A percentile compares a stretch with the other conserved stretches of the same genome.
phyloP scores from a whole-genome alignment of 1,140 invertebrate genomes.

The Sarcophaga peregrina region DNA sequence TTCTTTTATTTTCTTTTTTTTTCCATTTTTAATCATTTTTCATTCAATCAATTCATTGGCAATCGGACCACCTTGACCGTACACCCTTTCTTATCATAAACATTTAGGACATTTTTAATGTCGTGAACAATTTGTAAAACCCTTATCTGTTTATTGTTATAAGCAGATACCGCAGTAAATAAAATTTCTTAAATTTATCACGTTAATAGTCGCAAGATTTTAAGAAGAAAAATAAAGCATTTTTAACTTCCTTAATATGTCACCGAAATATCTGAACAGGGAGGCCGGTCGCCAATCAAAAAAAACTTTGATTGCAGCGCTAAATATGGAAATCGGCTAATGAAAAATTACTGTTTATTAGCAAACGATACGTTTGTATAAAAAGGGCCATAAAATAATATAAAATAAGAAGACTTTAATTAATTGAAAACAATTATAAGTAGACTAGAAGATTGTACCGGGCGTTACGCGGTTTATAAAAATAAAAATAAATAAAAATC shows the following conservation, averaged over 20 bases:
- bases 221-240: neutral
- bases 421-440: too few relatives aligned
- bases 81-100: neutral
- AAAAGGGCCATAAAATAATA: too few relatives aligned
- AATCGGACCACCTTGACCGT: constrained; percentile 12
- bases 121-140: neutral
- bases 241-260: neutral
- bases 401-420: too few relatives aligned
- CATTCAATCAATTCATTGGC: neutral
- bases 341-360: neutral
- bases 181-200: constrained; percentile 7
- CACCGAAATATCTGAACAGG: neutral
- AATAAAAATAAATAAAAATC: too few relatives aligned
- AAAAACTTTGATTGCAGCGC: neutral
- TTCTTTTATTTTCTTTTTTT: too few relatives aligned
- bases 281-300: too few relatives aligned
- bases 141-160: neutral
- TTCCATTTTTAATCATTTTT: too few relatives aligned
- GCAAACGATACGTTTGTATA: too few relatives aligned
- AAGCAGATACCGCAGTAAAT: neutral
- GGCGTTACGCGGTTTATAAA: too few relatives aligned
- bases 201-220: neutral
- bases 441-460: too few relatives aligned
- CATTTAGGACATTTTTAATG: neutral
- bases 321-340: neutral